Conservation (phyloP, 2,888 invertebrate genomes). For the Argyresthia goedartella region DNA sequence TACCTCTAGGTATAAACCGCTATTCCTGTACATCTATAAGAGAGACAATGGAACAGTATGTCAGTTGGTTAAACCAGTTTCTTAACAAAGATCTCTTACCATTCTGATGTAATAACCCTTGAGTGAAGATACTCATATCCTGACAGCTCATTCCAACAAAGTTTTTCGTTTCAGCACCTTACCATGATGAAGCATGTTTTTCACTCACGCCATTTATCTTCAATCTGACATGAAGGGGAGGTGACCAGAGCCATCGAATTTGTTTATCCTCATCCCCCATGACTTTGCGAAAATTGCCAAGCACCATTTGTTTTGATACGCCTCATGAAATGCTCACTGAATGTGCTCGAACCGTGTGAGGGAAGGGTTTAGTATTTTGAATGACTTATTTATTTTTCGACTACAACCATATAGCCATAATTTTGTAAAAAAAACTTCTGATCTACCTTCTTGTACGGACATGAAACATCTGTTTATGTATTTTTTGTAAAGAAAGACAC, state of each 20-base stretch:
- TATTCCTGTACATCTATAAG: too few species aligned
- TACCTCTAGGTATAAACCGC: too few species aligned
- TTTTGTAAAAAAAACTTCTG: too few species aligned
- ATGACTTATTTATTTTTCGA: too few species aligned
- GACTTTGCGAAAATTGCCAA: constrained; percentile 56
- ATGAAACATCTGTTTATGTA: too few species aligned
- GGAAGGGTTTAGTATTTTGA: not conserved
- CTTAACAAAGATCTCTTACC: too few species aligned
- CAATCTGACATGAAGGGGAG: constrained; percentile 24
- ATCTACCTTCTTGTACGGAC: too few species aligned
- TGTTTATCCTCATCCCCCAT: constrained; percentile 57
- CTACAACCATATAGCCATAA: too few species aligned
- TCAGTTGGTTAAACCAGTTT: too few species aligned
- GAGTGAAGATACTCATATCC: constrained; percentile 19
- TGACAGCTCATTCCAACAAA: constrained; percentile 20
- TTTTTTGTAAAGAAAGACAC: too few species aligned
- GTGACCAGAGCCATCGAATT: constrained; percentile 14
- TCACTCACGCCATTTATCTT: constrained; percentile 30
- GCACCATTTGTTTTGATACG: constrained; percentile 59
- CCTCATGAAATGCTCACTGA: constrained; percentile 36
- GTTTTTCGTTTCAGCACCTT: constrained; percentile 17
- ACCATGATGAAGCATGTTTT: constrained; percentile 28
- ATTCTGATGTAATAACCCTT: too few species aligned
- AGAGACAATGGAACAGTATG: too few species aligned
- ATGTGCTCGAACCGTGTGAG: constrained; percentile 20